Conservation (phyloP, 1,140 invertebrate species). For the Leptestheria dahalacensis region DNA sequence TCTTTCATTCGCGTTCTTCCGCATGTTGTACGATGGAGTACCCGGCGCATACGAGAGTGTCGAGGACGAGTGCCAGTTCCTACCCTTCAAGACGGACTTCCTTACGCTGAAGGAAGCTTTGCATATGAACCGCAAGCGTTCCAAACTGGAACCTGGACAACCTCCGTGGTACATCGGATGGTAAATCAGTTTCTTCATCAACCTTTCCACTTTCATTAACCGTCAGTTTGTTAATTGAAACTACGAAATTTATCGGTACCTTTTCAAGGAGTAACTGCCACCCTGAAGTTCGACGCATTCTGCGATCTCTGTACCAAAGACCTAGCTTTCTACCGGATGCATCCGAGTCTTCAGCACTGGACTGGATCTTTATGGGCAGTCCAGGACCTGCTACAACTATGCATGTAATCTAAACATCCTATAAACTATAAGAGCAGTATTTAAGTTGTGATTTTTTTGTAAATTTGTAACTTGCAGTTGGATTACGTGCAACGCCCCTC, state of each 20-base stretch:
- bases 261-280: constrained; percentile 37
- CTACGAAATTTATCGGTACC: not conserved
- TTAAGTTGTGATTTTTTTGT: constrained; percentile 12
- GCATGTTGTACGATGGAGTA: constrained; percentile 49
- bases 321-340: constrained; percentile 40
- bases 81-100: constrained; percentile 11
- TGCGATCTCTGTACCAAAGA: constrained; percentile 33
- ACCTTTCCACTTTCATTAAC: no score
- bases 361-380: constrained; percentile 83
- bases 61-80: constrained; percentile 15
- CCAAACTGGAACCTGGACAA: constrained; percentile 24
- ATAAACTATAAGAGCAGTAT: no score
- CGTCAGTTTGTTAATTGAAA: no score
- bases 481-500: constrained; percentile 36
- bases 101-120: constrained; percentile 7
- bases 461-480: constrained; percentile 25
- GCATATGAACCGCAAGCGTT: constrained; percentile 22
- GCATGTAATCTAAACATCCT: constrained; percentile 63
- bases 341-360: constrained; percentile 72
- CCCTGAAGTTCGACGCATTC: constrained; percentile 28
- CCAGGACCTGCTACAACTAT: constrained; percentile 80
- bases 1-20: constrained; percentile 61
- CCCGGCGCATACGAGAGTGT: constrained; percentile 13
- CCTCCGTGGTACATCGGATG: constrained; percentile 38
- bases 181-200: constrained; percentile 23